Conservation (phyloP, 1,140 invertebrate genomes). For the Drosophila suzukii region DNA sequence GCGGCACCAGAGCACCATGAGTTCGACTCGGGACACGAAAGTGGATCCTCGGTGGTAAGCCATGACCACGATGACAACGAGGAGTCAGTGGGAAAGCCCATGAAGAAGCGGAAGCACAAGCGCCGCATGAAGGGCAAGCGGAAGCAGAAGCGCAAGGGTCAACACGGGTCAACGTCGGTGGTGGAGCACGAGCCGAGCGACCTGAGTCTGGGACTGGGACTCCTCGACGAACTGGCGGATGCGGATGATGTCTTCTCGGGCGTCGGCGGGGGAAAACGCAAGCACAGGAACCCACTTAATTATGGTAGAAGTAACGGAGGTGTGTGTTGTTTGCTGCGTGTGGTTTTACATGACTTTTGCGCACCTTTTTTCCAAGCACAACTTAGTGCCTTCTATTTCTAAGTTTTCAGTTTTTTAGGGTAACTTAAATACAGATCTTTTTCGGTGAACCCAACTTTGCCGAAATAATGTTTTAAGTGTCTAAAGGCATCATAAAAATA, state of each 20-base stretch:
- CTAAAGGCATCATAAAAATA: not conserved
- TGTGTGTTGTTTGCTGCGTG: conserved; percentile 84
- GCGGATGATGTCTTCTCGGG: conserved; percentile 46
- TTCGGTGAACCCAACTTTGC: not conserved
- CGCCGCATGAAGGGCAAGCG: conserved; percentile 65
- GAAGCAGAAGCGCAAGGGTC: conserved; percentile 69
- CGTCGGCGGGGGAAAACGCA: conserved; percentile 69
- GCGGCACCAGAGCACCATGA: conserved; percentile 68
- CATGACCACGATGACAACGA: conserved; percentile 37
- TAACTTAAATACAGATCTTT: not conserved
- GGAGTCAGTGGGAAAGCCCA: conserved; percentile 30
- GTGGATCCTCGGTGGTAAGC: conserved; percentile 39
- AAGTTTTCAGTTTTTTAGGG: conserved; percentile 1
- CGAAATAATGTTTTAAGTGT: not conserved
- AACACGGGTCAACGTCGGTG: conserved; percentile 34
- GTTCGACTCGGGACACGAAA: conserved; percentile 44
- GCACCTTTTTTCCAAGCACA: conserved; percentile 78
- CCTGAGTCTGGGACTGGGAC: conserved; percentile 57
- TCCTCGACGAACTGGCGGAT: conserved; percentile 72
- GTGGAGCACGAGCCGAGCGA: conserved; percentile 68
- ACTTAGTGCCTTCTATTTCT: conserved; percentile 61
- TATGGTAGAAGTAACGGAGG: conserved; percentile 84
- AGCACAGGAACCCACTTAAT: conserved; percentile 75
- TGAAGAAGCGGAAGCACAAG: conserved; percentile 61
- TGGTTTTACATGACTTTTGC: conserved; percentile 81